Conservation (phyloP, 2,888 invertebrate genomes). For the Sericinus montela region DNA sequence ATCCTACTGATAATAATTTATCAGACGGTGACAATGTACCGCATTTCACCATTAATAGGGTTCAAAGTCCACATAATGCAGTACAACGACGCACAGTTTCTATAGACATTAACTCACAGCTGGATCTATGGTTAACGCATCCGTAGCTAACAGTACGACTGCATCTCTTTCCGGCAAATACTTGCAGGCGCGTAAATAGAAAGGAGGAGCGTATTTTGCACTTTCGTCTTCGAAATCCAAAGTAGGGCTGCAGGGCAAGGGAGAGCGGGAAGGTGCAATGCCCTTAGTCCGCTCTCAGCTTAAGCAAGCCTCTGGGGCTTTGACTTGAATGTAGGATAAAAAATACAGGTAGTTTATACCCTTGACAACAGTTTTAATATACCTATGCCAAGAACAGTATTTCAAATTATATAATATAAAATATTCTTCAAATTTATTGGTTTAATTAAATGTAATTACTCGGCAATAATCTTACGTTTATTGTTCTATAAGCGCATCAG, state of each 20-base stretch:
- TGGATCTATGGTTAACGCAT: conserved; percentile 58
- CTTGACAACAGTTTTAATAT: conserved; percentile 68
- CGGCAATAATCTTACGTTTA: background rate
- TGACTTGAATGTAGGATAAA: conserved; percentile 64
- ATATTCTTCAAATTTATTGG: background rate
- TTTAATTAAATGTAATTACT: background rate
- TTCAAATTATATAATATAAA: background rate
- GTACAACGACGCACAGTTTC: conserved; percentile 30
- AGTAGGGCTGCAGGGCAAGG: conserved; percentile 77
- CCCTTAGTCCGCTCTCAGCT: conserved; percentile 65
- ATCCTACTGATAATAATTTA: conserved; percentile 51
- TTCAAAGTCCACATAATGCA: conserved; percentile 72
- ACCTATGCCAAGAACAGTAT: conserved; percentile 34
- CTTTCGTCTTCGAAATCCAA: conserved; percentile 59
- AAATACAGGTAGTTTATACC: conserved; percentile 74
- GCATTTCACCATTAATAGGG: conserved; percentile 66
- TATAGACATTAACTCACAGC: conserved; percentile 60
- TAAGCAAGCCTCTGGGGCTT: conserved; percentile 64
- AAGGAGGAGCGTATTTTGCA: conserved; percentile 53
- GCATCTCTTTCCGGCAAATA: conserved; percentile 68
- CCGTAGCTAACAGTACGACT: conserved; percentile 51
- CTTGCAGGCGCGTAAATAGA: conserved; percentile 45
- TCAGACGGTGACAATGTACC: conserved; percentile 40
- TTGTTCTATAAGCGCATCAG: conserved; percentile 2
- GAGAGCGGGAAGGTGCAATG: conserved; percentile 74